Conservation (phyloP, 2,113 vertebrate species). For the Campylomormyrus numenius region DNA sequence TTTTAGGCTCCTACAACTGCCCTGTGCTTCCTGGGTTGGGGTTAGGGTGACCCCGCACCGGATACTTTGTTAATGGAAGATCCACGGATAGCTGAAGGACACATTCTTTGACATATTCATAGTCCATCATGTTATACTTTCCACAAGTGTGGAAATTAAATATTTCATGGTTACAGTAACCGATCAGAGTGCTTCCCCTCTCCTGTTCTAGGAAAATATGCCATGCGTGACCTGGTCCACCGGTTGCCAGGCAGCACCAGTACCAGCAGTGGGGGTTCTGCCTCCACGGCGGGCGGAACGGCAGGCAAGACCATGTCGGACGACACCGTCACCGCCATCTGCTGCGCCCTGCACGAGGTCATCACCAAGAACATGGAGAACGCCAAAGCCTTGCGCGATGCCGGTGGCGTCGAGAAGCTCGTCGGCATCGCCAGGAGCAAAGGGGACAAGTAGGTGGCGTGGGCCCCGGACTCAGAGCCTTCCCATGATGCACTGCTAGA, state of each 20-base stretch:
- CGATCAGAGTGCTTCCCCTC: not conserved
- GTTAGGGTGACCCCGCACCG: not conserved
- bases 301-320: conserved; percentile 93
- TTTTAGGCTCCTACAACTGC: not conserved
- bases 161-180: not conserved
- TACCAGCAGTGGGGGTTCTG: conserved; percentile 66
- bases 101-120: not conserved
- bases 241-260: conserved; percentile 83
- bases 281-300: conserved; percentile 50
- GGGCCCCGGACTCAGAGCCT: not conserved
- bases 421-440: conserved; percentile 97
- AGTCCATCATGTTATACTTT: not conserved
- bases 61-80: not conserved
- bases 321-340: conserved; percentile 93
- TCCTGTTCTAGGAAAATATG: conserved; percentile 77
- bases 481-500: not conserved
- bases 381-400: conserved; percentile 93
- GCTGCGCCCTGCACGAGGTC: conserved; percentile 96
- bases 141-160: not conserved
- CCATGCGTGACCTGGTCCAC: conserved; percentile 96
- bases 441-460: conserved; percentile 90
- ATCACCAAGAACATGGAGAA: conserved; percentile 99
- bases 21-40: not conserved
- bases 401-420: conserved; percentile 93
- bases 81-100: not conserved